A percentile compares a stretch with the other conserved stretches of the same genome.
Evolutionary conservation across 2,888 invertebrate genomes (phyloP).

Genomic region (Pollenia griseotomentosa): DNA sequence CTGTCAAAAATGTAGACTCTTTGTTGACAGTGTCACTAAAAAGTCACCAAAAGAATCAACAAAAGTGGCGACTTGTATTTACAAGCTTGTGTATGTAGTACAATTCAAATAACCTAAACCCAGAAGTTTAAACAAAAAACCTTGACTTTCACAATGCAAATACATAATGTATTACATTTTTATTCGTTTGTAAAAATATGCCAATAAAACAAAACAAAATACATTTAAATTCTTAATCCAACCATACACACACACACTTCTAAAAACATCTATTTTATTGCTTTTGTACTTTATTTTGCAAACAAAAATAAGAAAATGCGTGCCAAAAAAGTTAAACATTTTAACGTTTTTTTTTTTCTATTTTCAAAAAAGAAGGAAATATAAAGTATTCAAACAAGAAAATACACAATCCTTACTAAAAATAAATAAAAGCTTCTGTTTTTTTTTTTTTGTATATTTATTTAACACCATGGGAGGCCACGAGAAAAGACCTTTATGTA

Average conservation of each 20-base stretch:
- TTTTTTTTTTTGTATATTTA: background rate
- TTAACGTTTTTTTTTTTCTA: conserved; percentile 6
- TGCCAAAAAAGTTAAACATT: conserved; percentile 45
- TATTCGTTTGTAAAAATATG: conserved; percentile 25
- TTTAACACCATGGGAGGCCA: conserved; percentile 1
- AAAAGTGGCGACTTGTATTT: too few relatives aligned
- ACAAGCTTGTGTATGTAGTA: background rate
- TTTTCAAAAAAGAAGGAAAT: conserved; percentile 1
- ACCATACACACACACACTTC: background rate
- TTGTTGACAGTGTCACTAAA: too few relatives aligned
- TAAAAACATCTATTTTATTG: background rate
- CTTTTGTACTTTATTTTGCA: background rate
- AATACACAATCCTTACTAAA: background rate
- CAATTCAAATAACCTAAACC: background rate
- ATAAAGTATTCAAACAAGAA: conserved; percentile 33
- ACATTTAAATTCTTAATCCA: too few relatives aligned
- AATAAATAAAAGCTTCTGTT: conserved; percentile 20
- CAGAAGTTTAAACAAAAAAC: conserved; percentile 4
- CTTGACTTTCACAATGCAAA: conserved; percentile 37
- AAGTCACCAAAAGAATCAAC: too few relatives aligned
- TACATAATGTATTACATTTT: background rate
- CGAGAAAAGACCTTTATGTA: conserved; percentile 1
- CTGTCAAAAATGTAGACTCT: too few relatives aligned
- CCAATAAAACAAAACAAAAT: conserved; percentile 28
- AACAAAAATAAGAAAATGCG: conserved; percentile 26